A percentile compares a stretch with the other conserved stretches of the same genome.
These are phyloP conservation scores for Nycticorax nycticorax DNA, from an alignment of 2,113 vertebrate genomes.

Conservation along the genomic window DNA sequence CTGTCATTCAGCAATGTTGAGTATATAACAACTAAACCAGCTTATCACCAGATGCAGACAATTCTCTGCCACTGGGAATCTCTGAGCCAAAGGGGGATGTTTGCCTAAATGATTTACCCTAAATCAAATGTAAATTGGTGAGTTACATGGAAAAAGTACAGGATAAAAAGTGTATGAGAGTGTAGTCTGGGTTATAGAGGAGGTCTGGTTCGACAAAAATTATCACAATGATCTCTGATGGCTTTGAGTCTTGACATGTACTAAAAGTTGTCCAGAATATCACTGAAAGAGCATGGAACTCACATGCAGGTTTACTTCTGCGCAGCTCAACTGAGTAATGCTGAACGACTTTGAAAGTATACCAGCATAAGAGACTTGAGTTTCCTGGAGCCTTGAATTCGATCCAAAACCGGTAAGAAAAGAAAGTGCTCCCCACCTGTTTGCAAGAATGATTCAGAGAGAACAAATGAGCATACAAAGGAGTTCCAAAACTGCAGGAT, in stretches of 20 bases:
- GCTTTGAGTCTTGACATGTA: not conserved
- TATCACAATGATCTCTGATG: not conserved
- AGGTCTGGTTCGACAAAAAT: not conserved
- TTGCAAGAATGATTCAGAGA: slow-evolving; percentile 75
- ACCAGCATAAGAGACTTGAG: not conserved
- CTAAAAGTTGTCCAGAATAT: not conserved
- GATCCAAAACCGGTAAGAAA: slow-evolving; percentile 38
- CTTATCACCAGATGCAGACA: not conserved
- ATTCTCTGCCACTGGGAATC: not conserved
- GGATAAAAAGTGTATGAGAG: not conserved
- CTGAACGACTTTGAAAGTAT: not conserved
- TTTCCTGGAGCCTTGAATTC: slow-evolving; percentile 38
- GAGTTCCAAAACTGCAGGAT: slow-evolving; percentile 64
- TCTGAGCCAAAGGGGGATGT: not conserved
- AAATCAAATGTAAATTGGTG: not conserved
- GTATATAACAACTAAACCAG: not conserved
- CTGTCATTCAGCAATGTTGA: not conserved
- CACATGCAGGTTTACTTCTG: not conserved
- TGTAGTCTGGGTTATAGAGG: not conserved
- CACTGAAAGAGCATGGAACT: not conserved
- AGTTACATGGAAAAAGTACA: not conserved
- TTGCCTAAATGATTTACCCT: not conserved
- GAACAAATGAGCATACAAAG: slow-evolving; percentile 51
- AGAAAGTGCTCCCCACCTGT: slow-evolving; percentile 61
- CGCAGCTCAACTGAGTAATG: not conserved